Evolutionary conservation across 2,888 invertebrate species (phyloP).

Genomic region (Bhutanitis thaidina): DNA sequence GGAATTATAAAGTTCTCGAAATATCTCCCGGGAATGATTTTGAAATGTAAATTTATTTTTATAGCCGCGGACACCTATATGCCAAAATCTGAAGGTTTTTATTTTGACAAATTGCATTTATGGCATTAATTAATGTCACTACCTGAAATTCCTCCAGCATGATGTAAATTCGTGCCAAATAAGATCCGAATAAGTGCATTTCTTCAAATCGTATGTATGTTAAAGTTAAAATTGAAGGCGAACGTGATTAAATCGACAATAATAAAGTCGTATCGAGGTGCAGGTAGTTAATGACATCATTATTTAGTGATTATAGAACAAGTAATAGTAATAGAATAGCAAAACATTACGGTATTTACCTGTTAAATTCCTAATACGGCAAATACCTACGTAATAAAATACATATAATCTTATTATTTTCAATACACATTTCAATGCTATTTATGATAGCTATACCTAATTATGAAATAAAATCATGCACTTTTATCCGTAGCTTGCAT

Average conservation of each 20-base stretch:
- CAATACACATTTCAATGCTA: conserved; percentile 22
- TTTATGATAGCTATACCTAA: conserved; percentile 17
- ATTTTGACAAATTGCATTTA: conserved; percentile 1
- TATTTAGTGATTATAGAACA: conserved; percentile 3
- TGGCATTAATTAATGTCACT: conserved; percentile 5
- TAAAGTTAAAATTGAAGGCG: not conserved
- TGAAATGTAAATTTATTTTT: too few species aligned
- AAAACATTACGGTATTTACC: not conserved
- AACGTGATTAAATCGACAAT: not conserved
- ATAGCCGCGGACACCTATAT: too few species aligned
- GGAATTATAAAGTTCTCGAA: too few species aligned
- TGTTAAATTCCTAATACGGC: not conserved
- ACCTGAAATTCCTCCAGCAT: conserved; percentile 23
- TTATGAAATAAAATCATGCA: conserved; percentile 39
- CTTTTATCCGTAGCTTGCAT: not conserved
- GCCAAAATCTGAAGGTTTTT: too few species aligned
- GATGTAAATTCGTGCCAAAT: conserved; percentile 18
- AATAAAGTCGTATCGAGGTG: not conserved
- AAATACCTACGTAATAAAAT: conserved; percentile 7
- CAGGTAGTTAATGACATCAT: conserved; percentile 1
- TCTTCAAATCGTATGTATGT: not conserved
- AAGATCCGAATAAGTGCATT: not conserved
- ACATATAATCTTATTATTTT: conserved; percentile 8
- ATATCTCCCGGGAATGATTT: too few species aligned
- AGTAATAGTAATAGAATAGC: conserved; percentile 1